Percentiles rank a stretch among this genome's conserved stretches.
phyloP scores from a whole-genome alignment of 2,797 vertebrate species.

The Fistularia commersonii region DNA sequence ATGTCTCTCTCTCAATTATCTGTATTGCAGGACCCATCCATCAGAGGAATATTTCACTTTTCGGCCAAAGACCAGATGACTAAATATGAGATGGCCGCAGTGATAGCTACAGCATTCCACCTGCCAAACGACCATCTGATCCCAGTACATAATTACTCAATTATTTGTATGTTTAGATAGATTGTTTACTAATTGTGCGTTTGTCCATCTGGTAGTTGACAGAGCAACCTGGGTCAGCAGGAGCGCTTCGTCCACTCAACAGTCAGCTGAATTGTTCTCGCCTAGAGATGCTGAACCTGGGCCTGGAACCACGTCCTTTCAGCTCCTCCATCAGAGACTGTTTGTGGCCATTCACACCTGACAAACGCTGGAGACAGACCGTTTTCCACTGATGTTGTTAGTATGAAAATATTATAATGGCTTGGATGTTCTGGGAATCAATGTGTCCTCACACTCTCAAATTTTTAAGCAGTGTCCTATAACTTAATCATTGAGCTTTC shows the following conservation, averaged over 20 bases:
- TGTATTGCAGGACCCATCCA: constrained; percentile 78
- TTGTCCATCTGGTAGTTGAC: constrained; percentile 73
- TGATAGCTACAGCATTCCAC: constrained; percentile 91
- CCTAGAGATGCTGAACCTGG: constrained; percentile 85
- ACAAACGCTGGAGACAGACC: constrained; percentile 93
- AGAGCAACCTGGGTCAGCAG: constrained; percentile 76
- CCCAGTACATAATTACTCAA: constrained; percentile 70
- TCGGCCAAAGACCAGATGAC: constrained; percentile 96
- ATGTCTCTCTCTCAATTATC: neutral
- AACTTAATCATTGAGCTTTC: no score
- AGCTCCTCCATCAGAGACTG: constrained; percentile 82
- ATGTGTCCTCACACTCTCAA: no score
- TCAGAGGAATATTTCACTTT: constrained; percentile 91
- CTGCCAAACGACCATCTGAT: constrained; percentile 88
- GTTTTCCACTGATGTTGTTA: constrained; percentile 84
- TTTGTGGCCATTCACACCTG: constrained; percentile 93
- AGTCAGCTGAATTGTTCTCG: constrained; percentile 88
- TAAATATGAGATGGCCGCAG: constrained; percentile 91
- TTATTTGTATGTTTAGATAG: neutral
- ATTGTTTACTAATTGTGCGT: neutral
- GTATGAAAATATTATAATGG: no score
- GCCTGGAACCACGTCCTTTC: constrained; percentile 82
- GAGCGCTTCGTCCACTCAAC: constrained; percentile 82
- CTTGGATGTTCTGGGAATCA: no score
- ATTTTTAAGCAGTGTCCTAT: no score